Base-by-base conservation (phyloP, 2,113 vertebrate genomes). In the Carollia perspicillata region DNA sequence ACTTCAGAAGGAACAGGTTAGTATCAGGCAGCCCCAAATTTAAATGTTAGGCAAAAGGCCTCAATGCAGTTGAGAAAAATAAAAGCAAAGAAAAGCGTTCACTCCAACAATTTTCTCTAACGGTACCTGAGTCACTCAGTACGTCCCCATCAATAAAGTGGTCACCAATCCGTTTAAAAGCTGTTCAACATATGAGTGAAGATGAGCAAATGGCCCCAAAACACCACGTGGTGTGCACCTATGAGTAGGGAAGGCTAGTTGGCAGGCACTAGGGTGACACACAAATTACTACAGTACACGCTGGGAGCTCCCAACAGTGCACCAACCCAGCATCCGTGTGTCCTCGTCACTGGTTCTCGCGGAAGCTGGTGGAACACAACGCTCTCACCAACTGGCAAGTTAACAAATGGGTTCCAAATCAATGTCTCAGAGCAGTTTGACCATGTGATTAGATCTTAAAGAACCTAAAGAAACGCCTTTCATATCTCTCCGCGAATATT, bases 101-200 rank as follows among this genome's bases (percentile, higher is more conserved):
- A 98, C 97, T 97, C 96, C 97, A 98, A 0, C 23, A 95, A 37
- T 22, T 94, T 86, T 93, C 97, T 98, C 93, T 90, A 96, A 94
- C n/a, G 90, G 95, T 98, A 98, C 98, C 98, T 93, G 97, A 97
- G 55, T 98, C 98, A 93, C 98, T 99, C 98, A 97, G 98, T 4
- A 95, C 97, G 96, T 99, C 99, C 86, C 98, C 98, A 75, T 99
- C 99, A 94, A 98, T 98, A 98, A 99, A 98, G 80, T 98, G 98
- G 95, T 98, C 99, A 92, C 99, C 99, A 97, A 98, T 98, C 89
- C 98, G 97, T 96, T 98, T 99, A 96, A 98, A 92, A 65, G 98
- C 99, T 99, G 98, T 47, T 92, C 79, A 96, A 98, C 91, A 98
- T 6, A 97, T 53, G 99, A 98, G 96, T 90, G 8, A 89, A 55